Base-by-base conservation (phyloP, 2,888 invertebrate species). In the Yponomeuta sedellus region DNA sequence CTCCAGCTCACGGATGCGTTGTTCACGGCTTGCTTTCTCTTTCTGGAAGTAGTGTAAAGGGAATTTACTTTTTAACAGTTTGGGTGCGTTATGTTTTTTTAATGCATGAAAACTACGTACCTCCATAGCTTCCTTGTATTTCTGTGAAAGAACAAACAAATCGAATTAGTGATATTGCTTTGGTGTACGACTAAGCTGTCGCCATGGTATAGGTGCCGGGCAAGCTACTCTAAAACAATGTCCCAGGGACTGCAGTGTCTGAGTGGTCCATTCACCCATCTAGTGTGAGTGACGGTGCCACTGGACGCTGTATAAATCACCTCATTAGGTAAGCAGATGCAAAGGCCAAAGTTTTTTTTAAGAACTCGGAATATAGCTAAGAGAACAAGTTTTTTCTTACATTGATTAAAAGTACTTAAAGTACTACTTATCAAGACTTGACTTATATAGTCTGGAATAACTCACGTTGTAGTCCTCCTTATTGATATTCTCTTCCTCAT, bases 401-500 rank as follows among this genome's bases (percentile, higher is more conserved):
- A 25, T 25, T 25, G 25, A 2, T 25, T 25, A 25, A 25, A 1
- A 25, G 25, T 25, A 25, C 25, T 5, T 25, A 25, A 25, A 25
- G n/a, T n/a, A n/a, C n/a, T n/a, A n/a, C n/a, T n/a, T n/a, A n/a
- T n/a, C 25, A 25, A 25, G 1, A 25, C 25, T 34, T 34, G 34
- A 34, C 34, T 34, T 34, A 34, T 34, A 8, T 34, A 34, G 34
- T 8, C 34, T 8, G 8, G 34, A 34, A 64, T 56, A 68, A 78
- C 85, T 92, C 92, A 97, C 97, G 93, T 97, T 96, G 72, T 97
- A 93, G 82, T 98, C 98, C 77, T 96, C 95, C 82, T 96, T 97
- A 74, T 94, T 94, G 75, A 98, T 96, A 62, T 96, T 95, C 73
- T 97, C 97, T 82, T 99, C 98, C 88, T 98, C 98, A 70, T 97